phyloP scores from a whole-genome alignment of 2,888 invertebrate genomes.

The Galeopsomyia nigrocyanea region DNA sequence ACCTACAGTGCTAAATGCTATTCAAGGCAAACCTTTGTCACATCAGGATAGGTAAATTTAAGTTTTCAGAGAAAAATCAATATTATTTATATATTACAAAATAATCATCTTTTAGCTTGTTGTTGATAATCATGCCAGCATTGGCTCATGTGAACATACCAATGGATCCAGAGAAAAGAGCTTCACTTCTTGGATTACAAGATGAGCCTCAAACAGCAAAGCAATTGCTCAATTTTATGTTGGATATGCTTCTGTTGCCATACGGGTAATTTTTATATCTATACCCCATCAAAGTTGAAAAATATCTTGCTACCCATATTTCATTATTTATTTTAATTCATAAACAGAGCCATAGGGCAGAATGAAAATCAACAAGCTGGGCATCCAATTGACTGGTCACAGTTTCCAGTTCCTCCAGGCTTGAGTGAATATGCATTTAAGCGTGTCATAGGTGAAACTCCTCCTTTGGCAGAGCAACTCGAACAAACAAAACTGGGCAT shows the following conservation, averaged over 20 bases:
- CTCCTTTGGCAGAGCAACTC: slow-evolving; percentile 82
- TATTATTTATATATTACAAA: slow-evolving; percentile 5
- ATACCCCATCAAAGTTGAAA: slow-evolving; percentile 2
- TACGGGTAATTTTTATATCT: slow-evolving; percentile 78
- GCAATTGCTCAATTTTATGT: slow-evolving; percentile 81
- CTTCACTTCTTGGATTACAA: slow-evolving; percentile 78
- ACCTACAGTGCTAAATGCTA: slow-evolving; percentile 81
- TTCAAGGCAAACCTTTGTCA: slow-evolving; percentile 84
- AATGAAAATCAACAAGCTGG: slow-evolving; percentile 70
- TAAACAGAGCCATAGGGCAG: slow-evolving; percentile 69
- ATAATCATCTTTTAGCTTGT: slow-evolving; percentile 73
- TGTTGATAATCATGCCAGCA: slow-evolving; percentile 85
- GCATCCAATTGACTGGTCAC: slow-evolving; percentile 61
- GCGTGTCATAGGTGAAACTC: slow-evolving; percentile 79
- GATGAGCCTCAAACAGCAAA: slow-evolving; percentile 78
- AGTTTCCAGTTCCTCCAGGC: slow-evolving; percentile 78
- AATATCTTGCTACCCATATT: background rate
- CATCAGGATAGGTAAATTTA: slow-evolving; percentile 83
- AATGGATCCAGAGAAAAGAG: slow-evolving; percentile 75
- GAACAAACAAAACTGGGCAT: slow-evolving; percentile 85
- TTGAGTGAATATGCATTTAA: slow-evolving; percentile 84
- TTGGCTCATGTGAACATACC: slow-evolving; percentile 80
- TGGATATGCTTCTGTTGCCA: slow-evolving; percentile 87
- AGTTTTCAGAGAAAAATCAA: slow-evolving; percentile 9
- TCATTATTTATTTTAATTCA: background rate